Evolutionary conservation across 2,113 vertebrate genomes (phyloP).

Genomic region (Natator depressus): DNA sequence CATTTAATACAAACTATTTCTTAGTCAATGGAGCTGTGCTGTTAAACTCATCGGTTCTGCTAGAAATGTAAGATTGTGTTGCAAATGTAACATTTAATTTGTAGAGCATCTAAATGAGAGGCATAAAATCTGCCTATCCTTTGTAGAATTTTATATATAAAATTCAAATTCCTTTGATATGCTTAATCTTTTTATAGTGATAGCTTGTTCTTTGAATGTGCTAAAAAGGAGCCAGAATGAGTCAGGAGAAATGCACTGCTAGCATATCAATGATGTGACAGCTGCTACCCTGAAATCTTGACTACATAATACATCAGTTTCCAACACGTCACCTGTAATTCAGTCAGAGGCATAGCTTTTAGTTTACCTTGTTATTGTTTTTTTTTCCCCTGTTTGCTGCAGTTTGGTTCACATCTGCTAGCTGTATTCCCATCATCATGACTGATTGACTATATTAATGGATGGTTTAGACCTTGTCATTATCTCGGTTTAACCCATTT

Average conservation of each 20-base stretch:
- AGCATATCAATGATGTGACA: slow-evolving; percentile 21
- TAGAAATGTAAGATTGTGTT: neutral
- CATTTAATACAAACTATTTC: neutral
- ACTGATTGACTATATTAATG: neutral
- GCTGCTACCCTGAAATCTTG: neutral
- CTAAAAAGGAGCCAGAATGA: slow-evolving; percentile 3
- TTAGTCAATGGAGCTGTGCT: neutral
- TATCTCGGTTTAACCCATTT: slow-evolving; percentile 6
- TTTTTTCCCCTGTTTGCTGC: neutral
- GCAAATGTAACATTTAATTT: neutral
- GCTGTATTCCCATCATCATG: slow-evolving; percentile 22
- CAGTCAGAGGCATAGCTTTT: slow-evolving; percentile 7
- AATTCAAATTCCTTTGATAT: neutral
- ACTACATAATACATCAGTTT: slow-evolving; percentile 26
- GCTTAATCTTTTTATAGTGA: slow-evolving; percentile 37
- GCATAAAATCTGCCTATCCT: neutral
- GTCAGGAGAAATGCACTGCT: slow-evolving; percentile 17
- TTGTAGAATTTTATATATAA: neutral
- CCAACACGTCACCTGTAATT: neutral
- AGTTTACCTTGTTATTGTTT: neutral
- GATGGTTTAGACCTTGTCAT: neutral
- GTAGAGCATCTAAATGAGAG: neutral
- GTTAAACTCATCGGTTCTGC: neutral
- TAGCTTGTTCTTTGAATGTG: slow-evolving; percentile 10
- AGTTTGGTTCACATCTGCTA: slow-evolving; percentile 36